Evolutionary conservation across 2,797 vertebrate genomes (phyloP).

Genomic region (Intellagama lesueurii): DNA sequence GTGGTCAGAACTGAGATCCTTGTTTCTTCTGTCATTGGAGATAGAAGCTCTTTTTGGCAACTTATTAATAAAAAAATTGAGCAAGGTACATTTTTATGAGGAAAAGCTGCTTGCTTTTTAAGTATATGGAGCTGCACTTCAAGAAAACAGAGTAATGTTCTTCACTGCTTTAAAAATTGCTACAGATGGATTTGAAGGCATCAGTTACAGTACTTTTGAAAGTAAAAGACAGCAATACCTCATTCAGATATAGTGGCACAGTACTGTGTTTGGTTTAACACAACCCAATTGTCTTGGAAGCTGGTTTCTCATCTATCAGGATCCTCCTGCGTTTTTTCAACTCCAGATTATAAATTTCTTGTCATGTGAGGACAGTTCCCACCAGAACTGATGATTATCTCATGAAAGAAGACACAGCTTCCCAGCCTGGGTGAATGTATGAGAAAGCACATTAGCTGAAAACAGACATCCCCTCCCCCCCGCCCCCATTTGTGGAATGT

Average conservation of each 20-base stretch:
- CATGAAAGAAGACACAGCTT: slow-evolving; percentile 17
- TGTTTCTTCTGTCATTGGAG: not conserved
- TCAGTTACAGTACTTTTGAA: not conserved
- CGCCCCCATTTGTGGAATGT: not conserved
- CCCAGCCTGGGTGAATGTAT: not conserved
- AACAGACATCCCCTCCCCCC: not conserved
- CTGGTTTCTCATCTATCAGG: not conserved
- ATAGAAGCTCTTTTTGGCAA: not conserved
- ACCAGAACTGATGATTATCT: not conserved
- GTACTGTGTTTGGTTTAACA: not conserved
- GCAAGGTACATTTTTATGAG: not conserved
- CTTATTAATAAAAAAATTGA: not conserved
- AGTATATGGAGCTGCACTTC: not conserved
- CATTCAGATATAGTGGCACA: not conserved
- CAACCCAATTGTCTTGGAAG: not conserved
- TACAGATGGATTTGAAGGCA: not conserved
- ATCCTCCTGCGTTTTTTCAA: slow-evolving; percentile 19
- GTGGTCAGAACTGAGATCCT: not conserved
- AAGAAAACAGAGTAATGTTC: not conserved
- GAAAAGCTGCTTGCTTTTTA: not conserved
- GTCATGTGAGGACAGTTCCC: slow-evolving; percentile 3
- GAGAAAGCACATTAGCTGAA: not conserved
- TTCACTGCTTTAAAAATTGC: not conserved
- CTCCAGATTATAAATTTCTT: slow-evolving; percentile 36
- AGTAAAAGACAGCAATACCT: not conserved